These are phyloP conservation scores for Anomalospiza imberbis DNA, from an alignment of 2,797 vertebrate genomes.

Conservation along the genomic window DNA sequence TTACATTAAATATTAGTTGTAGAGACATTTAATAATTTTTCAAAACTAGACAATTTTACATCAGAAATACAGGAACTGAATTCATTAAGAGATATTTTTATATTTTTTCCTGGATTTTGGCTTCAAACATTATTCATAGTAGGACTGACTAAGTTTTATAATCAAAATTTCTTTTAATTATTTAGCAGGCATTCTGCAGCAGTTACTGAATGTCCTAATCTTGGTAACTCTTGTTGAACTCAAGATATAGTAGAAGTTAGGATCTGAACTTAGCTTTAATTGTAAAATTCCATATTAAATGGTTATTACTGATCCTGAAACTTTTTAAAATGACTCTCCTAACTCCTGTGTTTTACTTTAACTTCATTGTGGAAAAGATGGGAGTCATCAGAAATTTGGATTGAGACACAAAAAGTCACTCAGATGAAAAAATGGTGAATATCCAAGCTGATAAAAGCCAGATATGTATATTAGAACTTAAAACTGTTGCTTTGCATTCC, in stretches of 20 bases:
- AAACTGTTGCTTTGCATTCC: not conserved
- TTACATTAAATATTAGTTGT: not conserved
- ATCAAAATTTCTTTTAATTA: not conserved
- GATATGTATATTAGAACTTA: not conserved
- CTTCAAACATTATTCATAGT: not conserved
- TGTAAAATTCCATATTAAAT: not conserved
- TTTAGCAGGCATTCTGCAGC: not conserved
- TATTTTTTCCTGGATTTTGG: not conserved
- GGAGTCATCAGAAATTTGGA: not conserved
- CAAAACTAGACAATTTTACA: not conserved
- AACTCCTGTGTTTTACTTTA: not conserved
- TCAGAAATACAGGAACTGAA: not conserved
- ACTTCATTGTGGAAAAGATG: not conserved
- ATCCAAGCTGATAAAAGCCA: not conserved
- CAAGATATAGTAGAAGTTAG: not conserved
- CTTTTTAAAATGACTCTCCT: not conserved
- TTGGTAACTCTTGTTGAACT: not conserved
- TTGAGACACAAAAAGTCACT: not conserved
- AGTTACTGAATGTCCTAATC: not conserved
- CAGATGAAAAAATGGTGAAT: not conserved
- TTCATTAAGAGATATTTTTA: not conserved
- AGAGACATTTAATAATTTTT: not conserved
- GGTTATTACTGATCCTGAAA: not conserved
- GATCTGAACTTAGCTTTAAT: not conserved
- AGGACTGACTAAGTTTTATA: not conserved